Conservation (phyloP, 2,888 invertebrate species). For the Tromatobia lineatoria region DNA sequence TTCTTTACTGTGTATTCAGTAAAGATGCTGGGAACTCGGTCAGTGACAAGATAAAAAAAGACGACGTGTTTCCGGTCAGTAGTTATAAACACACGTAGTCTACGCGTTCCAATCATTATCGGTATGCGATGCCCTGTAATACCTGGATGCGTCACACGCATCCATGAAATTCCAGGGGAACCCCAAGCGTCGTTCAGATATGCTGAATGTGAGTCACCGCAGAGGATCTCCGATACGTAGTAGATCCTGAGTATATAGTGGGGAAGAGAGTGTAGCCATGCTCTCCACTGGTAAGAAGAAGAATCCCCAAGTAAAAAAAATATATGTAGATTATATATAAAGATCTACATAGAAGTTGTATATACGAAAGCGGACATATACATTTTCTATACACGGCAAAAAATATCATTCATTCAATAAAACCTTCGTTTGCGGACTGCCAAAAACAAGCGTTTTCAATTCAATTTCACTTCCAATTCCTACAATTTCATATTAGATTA, state of each 20-base stretch:
- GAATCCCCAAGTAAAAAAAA: too few species aligned
- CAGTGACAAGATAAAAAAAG: not conserved
- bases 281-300: slow-evolving; percentile 15
- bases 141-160: slow-evolving; percentile 67
- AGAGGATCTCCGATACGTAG: slow-evolving; percentile 32
- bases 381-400: too few species aligned
- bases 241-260: not conserved
- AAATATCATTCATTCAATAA: too few species aligned
- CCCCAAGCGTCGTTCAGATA: slow-evolving; percentile 46
- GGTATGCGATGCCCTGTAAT: slow-evolving; percentile 38
- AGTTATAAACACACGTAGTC: not conserved
- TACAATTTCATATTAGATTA: too few species aligned
- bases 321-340: too few species aligned
- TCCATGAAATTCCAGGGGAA: slow-evolving; percentile 66
- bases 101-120: slow-evolving; percentile 1
- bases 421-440: too few species aligned
- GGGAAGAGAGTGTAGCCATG: slow-evolving; percentile 7
- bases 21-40: not conserved
- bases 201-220: slow-evolving; percentile 67
- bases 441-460: too few species aligned
- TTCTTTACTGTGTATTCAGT: too few species aligned
- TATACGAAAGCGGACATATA: too few species aligned
- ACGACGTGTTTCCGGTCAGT: slow-evolving; percentile 11
- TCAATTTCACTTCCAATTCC: too few species aligned
- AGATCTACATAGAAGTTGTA: too few species aligned